A percentile compares a stretch with the other conserved stretches of the same genome.
Conservation (phyloP, 2,113 vertebrate species). For the Lampris megalopsis region DNA sequence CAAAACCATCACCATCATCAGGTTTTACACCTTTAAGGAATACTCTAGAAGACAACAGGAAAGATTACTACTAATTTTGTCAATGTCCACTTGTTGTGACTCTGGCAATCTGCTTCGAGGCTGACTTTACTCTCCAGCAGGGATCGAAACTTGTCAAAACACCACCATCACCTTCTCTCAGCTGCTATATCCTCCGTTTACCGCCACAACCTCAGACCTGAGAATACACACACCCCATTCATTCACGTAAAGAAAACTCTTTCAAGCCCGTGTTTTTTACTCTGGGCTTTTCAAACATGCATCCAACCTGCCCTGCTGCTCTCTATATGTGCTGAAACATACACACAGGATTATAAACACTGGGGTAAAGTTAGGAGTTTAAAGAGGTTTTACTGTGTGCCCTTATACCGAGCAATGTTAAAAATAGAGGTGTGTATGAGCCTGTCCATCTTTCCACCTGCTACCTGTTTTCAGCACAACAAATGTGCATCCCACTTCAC, state of each 20-base stretch:
- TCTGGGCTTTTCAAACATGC: not conserved
- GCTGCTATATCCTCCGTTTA: conserved; percentile 26
- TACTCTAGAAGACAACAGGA: conserved; percentile 13
- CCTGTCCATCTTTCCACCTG: not conserved
- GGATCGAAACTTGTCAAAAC: conserved; percentile 20
- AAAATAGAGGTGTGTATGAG: too few species aligned
- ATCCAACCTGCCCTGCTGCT: not conserved
- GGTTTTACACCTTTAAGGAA: conserved; percentile 23
- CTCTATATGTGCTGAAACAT: not conserved
- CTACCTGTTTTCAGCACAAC: conserved; percentile 5
- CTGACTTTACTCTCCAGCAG: conserved; percentile 38
- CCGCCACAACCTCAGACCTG: not conserved
- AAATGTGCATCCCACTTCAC: not conserved
- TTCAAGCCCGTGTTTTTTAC: not conserved
- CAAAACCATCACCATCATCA: not conserved
- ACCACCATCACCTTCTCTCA: not conserved
- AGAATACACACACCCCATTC: not conserved
- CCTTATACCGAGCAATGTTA: too few species aligned
- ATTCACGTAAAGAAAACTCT: conserved; percentile 3
- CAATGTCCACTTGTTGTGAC: conserved; percentile 39
- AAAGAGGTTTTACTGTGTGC: not conserved
- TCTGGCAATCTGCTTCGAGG: conserved; percentile 35
- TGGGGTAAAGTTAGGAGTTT: too few species aligned
- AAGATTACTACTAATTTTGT: not conserved
- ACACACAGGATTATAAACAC: not conserved